Percentiles rank a stretch among this genome's conserved stretches.
phyloP scores from a whole-genome alignment of 1,140 invertebrate species.

The Meloidogyne chitwoodi region DNA sequence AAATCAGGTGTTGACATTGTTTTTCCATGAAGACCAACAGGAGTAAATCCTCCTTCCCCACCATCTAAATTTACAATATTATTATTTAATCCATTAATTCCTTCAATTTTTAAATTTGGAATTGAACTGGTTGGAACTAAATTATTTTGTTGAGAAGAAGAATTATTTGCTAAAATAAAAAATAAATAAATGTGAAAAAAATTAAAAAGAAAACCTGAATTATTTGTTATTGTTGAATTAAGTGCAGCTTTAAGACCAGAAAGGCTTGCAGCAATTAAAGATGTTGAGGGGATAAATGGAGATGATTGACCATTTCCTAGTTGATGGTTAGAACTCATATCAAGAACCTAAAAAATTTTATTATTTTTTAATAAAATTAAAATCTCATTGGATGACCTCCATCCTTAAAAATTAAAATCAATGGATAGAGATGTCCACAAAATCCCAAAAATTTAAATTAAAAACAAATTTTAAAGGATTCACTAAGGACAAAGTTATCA shows the following conservation, averaged over 20 bases:
- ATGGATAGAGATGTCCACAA: no score
- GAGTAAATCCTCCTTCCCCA: neutral
- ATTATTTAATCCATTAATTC: neutral
- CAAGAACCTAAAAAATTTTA: constrained; percentile 17
- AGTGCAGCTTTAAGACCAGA: constrained; percentile 14
- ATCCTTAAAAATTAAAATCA: no score
- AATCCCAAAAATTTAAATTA: no score
- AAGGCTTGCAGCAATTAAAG: constrained; percentile 18
- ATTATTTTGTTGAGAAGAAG: neutral
- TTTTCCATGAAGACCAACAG: constrained; percentile 3
- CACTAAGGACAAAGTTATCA: no score
- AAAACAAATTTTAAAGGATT: no score
- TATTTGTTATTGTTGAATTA: neutral
- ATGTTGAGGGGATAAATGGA: constrained; percentile 35
- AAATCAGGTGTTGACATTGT: constrained; percentile 20
- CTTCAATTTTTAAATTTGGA: constrained; percentile 17
- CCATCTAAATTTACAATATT: neutral
- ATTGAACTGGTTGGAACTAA: constrained; percentile 14
- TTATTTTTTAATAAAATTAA: no score
- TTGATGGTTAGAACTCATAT: constrained; percentile 30
- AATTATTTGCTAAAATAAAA: no score
- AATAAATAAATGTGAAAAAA: no score
- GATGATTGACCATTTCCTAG: neutral
- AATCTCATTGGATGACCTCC: no score
- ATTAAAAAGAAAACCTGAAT: neutral